phyloP scores from a whole-genome alignment of 35 echinoderm and acorn worm genomes.

The Ophiothrix spiculata region DNA sequence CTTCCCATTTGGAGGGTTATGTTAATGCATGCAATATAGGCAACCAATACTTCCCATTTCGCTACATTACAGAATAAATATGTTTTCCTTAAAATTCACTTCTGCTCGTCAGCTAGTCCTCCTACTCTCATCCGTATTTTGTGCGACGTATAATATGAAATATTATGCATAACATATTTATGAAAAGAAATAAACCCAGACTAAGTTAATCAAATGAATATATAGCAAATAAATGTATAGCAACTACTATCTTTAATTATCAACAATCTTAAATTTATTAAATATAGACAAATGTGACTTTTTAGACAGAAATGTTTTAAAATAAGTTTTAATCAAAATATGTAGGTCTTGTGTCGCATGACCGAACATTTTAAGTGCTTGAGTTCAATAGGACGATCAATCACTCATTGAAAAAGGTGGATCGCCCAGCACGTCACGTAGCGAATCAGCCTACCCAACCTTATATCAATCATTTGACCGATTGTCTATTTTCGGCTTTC shows the following conservation, averaged over 20 bases:
- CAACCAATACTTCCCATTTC: no score
- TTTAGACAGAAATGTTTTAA: not conserved
- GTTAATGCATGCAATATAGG: no score
- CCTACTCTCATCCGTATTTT: not conserved
- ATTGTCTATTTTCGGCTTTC: not conserved
- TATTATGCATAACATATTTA: not conserved
- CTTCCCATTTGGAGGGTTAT: no score
- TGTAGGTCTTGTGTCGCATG: not conserved
- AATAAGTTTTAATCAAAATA: not conserved
- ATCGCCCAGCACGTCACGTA: not conserved
- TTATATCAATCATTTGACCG: not conserved
- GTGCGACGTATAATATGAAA: not conserved
- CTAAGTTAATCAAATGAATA: not conserved
- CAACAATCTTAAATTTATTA: not conserved
- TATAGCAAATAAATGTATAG: no score
- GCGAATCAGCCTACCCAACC: conserved; percentile 6
- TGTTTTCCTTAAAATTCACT: no score
- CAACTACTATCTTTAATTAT: not conserved
- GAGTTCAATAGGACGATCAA: not conserved
- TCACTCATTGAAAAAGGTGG: not conserved
- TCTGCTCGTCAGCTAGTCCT: not conserved
- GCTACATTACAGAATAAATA: no score
- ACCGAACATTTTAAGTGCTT: not conserved
- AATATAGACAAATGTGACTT: not conserved
- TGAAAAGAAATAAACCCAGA: not conserved